Evolutionary conservation across 1,140 invertebrate species (phyloP).

Genomic region (Pachyrhynchus sulphureomaculatus): DNA sequence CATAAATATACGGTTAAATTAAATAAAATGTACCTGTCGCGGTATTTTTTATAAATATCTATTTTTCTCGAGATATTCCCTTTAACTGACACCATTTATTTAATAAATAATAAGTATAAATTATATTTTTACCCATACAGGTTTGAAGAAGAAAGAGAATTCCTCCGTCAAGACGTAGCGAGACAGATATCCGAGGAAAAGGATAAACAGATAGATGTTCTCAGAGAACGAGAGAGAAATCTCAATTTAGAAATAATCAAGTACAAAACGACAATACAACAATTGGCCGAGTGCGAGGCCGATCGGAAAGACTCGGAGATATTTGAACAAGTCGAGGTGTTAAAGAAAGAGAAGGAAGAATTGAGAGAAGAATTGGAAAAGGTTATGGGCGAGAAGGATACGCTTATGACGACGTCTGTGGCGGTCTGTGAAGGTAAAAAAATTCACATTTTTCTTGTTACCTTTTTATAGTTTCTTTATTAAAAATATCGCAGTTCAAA

Average conservation of each 20-base stretch:
- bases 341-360: slow-evolving; percentile 60
- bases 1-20: no score
- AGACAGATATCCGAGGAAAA: slow-evolving; percentile 69
- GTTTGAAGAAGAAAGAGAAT: slow-evolving; percentile 59
- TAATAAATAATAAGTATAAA: no score
- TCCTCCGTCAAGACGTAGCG: slow-evolving; percentile 62
- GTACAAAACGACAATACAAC: slow-evolving; percentile 63
- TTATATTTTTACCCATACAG: no score
- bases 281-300: slow-evolving; percentile 59
- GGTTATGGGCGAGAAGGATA: slow-evolving; percentile 12
- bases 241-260: slow-evolving; percentile 64
- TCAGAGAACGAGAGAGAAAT: slow-evolving; percentile 62
- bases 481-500: no score
- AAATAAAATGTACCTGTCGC: no score
- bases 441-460: slow-evolving; percentile 5
- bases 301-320: slow-evolving; percentile 50
- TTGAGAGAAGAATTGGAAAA: slow-evolving; percentile 53
- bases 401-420: slow-evolving; percentile 51
- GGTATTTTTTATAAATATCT: no score
- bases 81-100: no score
- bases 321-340: slow-evolving; percentile 55
- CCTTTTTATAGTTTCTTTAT: slow-evolving; percentile 8
- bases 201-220: slow-evolving; percentile 67
- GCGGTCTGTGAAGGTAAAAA: slow-evolving; percentile 49
- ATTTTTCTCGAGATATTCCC: no score